Base-by-base conservation (phyloP, 1,140 invertebrate genomes). In the Hyles vespertilio region DNA sequence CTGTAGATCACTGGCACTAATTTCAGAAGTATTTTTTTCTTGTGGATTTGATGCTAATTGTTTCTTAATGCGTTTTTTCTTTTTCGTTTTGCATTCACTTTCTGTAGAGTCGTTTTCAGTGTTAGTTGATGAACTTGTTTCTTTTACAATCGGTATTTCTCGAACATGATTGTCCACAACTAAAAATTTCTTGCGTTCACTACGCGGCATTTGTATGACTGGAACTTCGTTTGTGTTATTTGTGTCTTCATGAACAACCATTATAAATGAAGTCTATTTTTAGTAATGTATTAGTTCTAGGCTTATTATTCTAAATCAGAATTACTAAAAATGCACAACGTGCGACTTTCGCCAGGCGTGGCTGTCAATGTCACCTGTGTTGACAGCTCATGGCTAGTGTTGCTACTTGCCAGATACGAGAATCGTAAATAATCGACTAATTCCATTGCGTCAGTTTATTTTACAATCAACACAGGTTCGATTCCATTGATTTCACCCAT, bases 121-220 rank as follows among this genome's bases (percentile, higher is more conserved):
- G 22, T 48, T 48, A 11, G 6, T 48, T 6, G n/a, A 11, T 22
- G 36, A 40, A 5, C 8, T 40, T 5, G 36, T 8, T 40, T 40
- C 36, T 5, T 40, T 5, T 5, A 5, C 5, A 40, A 40, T 40
- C 4, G 36, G 36, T 4, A 67, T 53, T 58, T 83, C 79, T 11
- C 72, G 70, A 3, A 83, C 72, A 57, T 83, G 80, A 59, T 83
- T 81, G 51, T 79, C 74, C 33, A 81, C 61, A 47, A 83, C 68
- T 48, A 81, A 53, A 58, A 73, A 81, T 32, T 76, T 72, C 64
- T 75, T 76, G 2, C 58, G 55, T 47, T 58, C 61, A 6, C 34
- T 22, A 8, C 50, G 57, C 51, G 64, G 60, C 61, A 50, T 65
- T 58, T 62, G 62, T 44, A 60, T 57, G 5, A 44, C 55, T 43